Evolutionary conservation across 2,888 invertebrate species (phyloP).

Genomic region (Mantis religiosa): DNA sequence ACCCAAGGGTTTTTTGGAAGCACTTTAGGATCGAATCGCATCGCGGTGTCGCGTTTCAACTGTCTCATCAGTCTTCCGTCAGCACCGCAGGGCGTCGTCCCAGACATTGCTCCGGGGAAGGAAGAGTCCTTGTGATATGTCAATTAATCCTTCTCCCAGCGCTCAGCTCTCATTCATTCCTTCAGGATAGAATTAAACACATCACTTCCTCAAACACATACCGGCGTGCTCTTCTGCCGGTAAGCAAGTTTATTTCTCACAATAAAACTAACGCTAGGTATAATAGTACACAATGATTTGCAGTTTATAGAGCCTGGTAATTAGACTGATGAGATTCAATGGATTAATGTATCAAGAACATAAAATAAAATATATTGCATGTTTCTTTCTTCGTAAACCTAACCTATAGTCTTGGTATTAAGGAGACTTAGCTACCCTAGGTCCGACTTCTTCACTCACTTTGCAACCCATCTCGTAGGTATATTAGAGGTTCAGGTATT

Average conservation of each 20-base stretch:
- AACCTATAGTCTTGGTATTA: too few species aligned
- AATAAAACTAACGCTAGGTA: neutral
- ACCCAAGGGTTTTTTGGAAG: neutral
- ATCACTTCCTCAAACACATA: neutral
- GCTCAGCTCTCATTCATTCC: neutral
- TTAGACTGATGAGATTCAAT: too few species aligned
- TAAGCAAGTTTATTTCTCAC: neutral
- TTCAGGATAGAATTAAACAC: neutral
- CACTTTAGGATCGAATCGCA: slow-evolving; percentile 1
- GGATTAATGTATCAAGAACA: too few species aligned
- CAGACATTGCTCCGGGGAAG: neutral
- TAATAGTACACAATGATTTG: too few species aligned
- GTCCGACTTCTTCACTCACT: too few species aligned
- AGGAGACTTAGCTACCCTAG: too few species aligned
- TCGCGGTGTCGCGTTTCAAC: slow-evolving; percentile 36
- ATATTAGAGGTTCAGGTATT: too few species aligned
- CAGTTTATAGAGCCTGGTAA: too few species aligned
- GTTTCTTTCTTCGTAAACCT: too few species aligned
- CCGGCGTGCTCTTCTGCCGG: neutral
- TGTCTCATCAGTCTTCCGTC: slow-evolving; percentile 44
- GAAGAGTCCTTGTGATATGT: slow-evolving; percentile 18
- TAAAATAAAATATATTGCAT: too few species aligned
- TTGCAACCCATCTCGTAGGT: too few species aligned
- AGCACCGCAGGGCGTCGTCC: slow-evolving; percentile 32
- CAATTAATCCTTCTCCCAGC: slow-evolving; percentile 20